Base-by-base conservation (phyloP, 2,888 invertebrate species). In the Volucella zonaria region DNA sequence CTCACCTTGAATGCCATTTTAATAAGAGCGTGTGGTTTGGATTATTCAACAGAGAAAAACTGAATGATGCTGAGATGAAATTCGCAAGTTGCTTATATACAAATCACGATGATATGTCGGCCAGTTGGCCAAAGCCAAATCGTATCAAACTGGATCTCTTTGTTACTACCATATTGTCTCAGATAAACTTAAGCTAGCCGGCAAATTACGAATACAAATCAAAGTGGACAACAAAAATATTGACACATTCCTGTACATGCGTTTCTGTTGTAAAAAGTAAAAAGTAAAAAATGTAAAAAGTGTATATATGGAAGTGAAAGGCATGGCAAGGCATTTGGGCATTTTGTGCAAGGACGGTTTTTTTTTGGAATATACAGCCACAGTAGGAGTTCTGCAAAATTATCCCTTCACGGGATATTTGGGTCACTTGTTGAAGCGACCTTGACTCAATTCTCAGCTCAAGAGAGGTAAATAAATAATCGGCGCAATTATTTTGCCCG, bases 1-100 rank as follows among this genome's bases (percentile, higher is more conserved):
- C 81, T 64, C 88, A 90, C 90, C 89, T 89, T 89, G 80, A 89
- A 89, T 87, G 89, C 88, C 89, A 89, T 89, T 87, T 88, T 87
- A 59, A 64, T 47, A 12, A 61, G 74, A 64, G 52, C 73, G 75
- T 82, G 82, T 87, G 49, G 14, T 49, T 43, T 75, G 40, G 38
- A 45, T 18, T 58, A 40, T 49, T n/a, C 49, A 54, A 80, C 52
- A 51, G 42, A 43, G 38, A 61, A 51, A 56, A 76, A 62, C 52
- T 42, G 62, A 83, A 80, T 83, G 76, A 71, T 71, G 45, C 56
- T 67, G 61, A 18, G 66, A 52, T 31, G 56, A 42, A 62, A 10
- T 12, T 23, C 12, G 14, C 23, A 56, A 49, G 54, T 54, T 42
- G 49, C 80, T 85, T 85, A 73, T 85, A 85, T 85, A 80, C 62